Evolutionary conservation across 2,888 invertebrate species (phyloP).

Genomic region (Trichopria drosophilae): DNA sequence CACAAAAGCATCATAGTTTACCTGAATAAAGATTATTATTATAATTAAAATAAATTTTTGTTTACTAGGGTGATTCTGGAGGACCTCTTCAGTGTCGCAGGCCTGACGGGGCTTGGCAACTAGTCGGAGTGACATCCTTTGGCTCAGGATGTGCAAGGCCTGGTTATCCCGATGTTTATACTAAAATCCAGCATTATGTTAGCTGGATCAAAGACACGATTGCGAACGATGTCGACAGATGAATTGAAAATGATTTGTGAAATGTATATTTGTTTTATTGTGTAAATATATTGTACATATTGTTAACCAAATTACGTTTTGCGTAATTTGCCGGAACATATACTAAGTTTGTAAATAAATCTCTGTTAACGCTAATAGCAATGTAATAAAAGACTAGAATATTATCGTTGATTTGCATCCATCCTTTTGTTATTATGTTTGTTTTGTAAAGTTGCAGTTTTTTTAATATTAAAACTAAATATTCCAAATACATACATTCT

Average conservation of each 20-base stretch:
- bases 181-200: slow-evolving; percentile 79
- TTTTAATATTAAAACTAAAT: no score
- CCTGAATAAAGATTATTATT: no score
- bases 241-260: slow-evolving; percentile 1
- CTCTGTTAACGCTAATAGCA: no score
- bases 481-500: no score
- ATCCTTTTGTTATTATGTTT: no score
- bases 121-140: slow-evolving; percentile 87
- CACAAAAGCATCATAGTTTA: no score
- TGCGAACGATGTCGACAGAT: slow-evolving; percentile 36
- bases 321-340: no score
- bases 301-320: no score
- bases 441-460: no score
- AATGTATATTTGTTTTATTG: not conserved
- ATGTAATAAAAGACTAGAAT: no score
- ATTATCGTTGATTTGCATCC: no score
- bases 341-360: no score
- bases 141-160: slow-evolving; percentile 89
- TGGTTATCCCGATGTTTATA: slow-evolving; percentile 88
- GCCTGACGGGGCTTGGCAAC: slow-evolving; percentile 80
- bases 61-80: slow-evolving; percentile 81
- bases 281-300: slow-evolving; percentile 3
- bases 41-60: slow-evolving; percentile 10
- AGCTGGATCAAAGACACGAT: slow-evolving; percentile 71
- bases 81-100: slow-evolving; percentile 85